Evolutionary conservation across 2,888 invertebrate species (phyloP), one percentile per base, ranked within the genome.

Genomic region (Perdita meconis): DNA sequence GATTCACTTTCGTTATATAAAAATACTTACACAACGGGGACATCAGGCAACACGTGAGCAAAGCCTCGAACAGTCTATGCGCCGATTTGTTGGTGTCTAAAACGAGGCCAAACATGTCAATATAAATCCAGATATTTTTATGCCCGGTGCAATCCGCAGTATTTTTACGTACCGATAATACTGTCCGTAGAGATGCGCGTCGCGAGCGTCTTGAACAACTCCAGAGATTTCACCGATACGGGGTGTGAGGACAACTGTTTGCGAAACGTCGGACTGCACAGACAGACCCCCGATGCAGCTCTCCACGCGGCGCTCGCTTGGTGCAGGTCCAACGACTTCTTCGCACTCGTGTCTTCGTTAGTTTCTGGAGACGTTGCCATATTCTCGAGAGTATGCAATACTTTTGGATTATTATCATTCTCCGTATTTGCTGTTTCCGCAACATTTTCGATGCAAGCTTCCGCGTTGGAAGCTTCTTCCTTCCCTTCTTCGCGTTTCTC

Each of bases 261-360:
- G 0, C 95, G 92, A 83, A 95, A 94, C 91, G 92, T 89, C 0
- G 95, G 94, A 77, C 94, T 94, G 89, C 93, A 94, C 59, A 95
- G 86, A 40, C 94, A 94, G 53, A 95, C 88, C 0, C 89, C 91
- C 8, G 92, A 91, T 0, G 90, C 89, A 1, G 92, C 89, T 71
- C 89, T 87, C 92, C 92, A 92, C 0, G 87, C 91, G 0, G 90
- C 87, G 47, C 91, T 90, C 0, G 89, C 89, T 66, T 90, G 90
- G 74, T 89, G 88, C 34, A 92, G 83, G 57, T 83, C 86, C 2
- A 86, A 30, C 22, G 19, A 67, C 13, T 42, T 65, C n/a, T 3
- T 36, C 8, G 24, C 2, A 42, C 74, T 55, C 6, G 16, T 40
- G 5, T 59, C 64, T 10, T 12, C 38, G 2, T 65, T 22, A 22